Evolutionary conservation across 2,797 vertebrate genomes (phyloP), one percentile per base, ranked within the genome.

Genomic region (Diplodus puntazzo): DNA sequence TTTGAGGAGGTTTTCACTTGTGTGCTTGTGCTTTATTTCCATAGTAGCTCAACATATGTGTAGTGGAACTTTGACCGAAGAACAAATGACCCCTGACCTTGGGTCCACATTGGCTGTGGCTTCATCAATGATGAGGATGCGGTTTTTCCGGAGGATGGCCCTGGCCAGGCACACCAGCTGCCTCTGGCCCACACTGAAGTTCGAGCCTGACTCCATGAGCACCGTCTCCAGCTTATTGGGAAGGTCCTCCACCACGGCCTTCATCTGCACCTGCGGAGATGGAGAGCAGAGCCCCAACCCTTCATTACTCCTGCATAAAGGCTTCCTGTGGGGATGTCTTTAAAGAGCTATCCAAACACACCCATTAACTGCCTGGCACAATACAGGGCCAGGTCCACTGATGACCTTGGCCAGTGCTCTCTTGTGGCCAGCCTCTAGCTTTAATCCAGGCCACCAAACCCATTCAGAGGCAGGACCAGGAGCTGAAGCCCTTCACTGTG

Each of bases 101-200:
- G 95, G 96, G 85, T 98, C 97, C 88, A 98, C 97, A 87, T 98
- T 98, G 75, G 97, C 97, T 20, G 97, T 98, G 59, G 97, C 97
- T 95, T 98, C 97, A 77, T 98, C 97, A 30, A 98, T 97, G 89
- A 98, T 95, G 84, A 99, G 92, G 95, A 98, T 97, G 86, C 91
- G 93, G 79, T 97, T 98, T 90, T 96, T 97, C 93, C 96, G 95
- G 77, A 98, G 96, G 93, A 98, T 94, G 53, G 97, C 97, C 82
- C 97, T 95, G 84, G 97, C 97, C 73, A 98, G 92, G 81, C 97
- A 98, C 89, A 98, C 95, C 81, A 98, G 87, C 74, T 98, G 98
- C 82, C 97, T 97, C 90, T 98, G 97, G 81, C 97, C 97, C 86
- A 98, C 92, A 23, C 97, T 98, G 91, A 98, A 98, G 95, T 98